Conservation (phyloP, 2,113 vertebrate species). For the Aptenodytes patagonicus region DNA sequence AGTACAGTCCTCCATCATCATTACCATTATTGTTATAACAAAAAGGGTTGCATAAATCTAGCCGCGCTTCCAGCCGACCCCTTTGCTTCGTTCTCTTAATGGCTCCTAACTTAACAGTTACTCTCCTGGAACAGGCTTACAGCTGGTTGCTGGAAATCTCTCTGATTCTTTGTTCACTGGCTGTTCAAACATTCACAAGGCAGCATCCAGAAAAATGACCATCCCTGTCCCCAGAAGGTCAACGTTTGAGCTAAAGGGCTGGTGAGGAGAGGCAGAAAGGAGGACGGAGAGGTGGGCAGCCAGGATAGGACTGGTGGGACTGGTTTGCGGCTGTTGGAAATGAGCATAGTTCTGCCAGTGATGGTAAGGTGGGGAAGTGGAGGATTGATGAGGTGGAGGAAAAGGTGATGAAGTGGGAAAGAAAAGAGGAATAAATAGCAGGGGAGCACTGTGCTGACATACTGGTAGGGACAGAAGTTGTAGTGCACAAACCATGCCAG, state of each 20-base stretch:
- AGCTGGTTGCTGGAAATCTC: neutral
- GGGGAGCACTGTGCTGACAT: neutral
- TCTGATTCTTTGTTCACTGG: neutral
- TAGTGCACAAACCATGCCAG: neutral
- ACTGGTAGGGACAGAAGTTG: neutral
- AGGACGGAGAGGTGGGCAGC: neutral
- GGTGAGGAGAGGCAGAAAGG: neutral
- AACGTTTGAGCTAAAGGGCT: neutral
- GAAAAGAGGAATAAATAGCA: neutral
- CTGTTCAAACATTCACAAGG: neutral
- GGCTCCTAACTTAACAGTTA: constrained; percentile 27
- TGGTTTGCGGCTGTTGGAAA: neutral
- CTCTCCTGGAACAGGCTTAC: neutral
- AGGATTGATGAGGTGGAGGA: neutral
- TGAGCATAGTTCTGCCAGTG: neutral
- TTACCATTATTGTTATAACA: constrained; percentile 36
- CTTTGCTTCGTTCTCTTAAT: constrained; percentile 3
- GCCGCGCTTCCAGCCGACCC: neutral
- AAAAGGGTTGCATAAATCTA: constrained; percentile 45
- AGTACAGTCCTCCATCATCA: neutral
- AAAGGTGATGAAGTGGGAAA: neutral
- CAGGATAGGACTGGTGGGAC: neutral
- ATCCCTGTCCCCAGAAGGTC: neutral
- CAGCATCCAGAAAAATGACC: neutral
- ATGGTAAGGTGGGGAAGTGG: neutral